Percentiles rank a stretch among this genome's conserved stretches.
Conservation (phyloP, 1,140 invertebrate genomes). For the Dreissena rostriformis region DNA sequence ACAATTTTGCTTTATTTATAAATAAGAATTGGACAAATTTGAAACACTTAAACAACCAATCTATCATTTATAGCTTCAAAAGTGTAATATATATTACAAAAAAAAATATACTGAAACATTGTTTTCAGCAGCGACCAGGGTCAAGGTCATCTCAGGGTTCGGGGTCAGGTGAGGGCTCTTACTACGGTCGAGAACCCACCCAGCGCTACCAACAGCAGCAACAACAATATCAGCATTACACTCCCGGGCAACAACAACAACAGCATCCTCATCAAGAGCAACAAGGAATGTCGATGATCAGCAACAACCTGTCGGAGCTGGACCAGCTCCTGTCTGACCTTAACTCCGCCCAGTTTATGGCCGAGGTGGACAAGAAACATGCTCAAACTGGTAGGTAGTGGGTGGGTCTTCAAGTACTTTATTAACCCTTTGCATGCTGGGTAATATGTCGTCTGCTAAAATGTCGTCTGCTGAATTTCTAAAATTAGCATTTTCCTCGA, state of each 20-base stretch:
- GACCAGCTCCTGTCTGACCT: conserved; percentile 95
- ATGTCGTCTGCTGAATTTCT: too few species aligned
- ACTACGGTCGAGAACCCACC: conserved; percentile 82
- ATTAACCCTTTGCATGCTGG: not conserved
- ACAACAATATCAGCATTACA: conserved; percentile 55
- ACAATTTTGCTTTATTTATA: too few species aligned
- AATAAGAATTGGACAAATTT: too few species aligned
- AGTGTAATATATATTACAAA: too few species aligned
- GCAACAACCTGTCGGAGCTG: conserved; percentile 93
- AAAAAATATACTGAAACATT: too few species aligned
- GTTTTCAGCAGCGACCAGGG: too few species aligned
- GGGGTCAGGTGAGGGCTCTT: not conserved
- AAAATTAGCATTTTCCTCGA: too few species aligned
- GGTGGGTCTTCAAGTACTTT: not conserved
- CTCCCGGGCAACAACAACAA: conserved; percentile 1
- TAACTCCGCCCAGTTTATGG: conserved; percentile 90
- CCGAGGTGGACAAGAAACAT: conserved; percentile 78
- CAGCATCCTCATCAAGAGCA: conserved; percentile 14
- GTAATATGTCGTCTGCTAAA: not conserved
- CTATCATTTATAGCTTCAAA: too few species aligned
- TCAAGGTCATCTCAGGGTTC: too few species aligned
- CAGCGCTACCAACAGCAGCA: conserved; percentile 16
- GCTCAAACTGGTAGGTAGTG: conserved; percentile 41
- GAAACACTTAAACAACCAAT: too few species aligned
- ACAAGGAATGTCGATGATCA: conserved; percentile 83